Evolutionary conservation across 2,113 vertebrate species (phyloP).

Genomic region (Sinosuthora webbiana): DNA sequence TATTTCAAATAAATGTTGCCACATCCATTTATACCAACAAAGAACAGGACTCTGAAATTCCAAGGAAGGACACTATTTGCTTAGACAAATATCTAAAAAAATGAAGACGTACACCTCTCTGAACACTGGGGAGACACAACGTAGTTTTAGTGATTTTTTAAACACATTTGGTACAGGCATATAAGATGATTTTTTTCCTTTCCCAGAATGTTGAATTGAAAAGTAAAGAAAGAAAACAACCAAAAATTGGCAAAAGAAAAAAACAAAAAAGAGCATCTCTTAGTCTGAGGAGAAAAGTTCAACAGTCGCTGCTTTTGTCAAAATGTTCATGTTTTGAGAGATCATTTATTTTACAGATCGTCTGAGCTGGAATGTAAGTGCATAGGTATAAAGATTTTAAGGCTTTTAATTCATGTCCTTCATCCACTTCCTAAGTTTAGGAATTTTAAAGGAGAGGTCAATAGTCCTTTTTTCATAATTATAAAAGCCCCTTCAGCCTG

Average conservation of each 20-base stretch:
- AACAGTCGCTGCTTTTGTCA: not conserved
- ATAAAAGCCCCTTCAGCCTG: not conserved
- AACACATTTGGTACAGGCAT: not conserved
- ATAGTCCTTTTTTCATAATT: not conserved
- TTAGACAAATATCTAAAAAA: not conserved
- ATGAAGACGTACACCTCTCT: not conserved
- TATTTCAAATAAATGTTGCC: not conserved
- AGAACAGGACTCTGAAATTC: not conserved
- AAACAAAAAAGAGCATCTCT: not conserved
- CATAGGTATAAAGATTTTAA: not conserved
- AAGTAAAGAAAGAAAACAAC: not conserved
- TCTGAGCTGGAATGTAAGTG: not conserved
- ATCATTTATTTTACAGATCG: not conserved
- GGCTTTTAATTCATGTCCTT: not conserved
- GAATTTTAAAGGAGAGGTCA: not conserved
- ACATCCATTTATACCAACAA: not conserved
- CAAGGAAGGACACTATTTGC: not conserved
- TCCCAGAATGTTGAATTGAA: not conserved
- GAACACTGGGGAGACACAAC: not conserved
- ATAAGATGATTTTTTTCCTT: not conserved
- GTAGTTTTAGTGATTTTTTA: not conserved
- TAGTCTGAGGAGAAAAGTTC: not conserved
- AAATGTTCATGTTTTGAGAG: not conserved
- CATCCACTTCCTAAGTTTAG: not conserved
- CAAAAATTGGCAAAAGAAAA: not conserved